phyloP scores from a whole-genome alignment of 2,113 vertebrate species.

The Typhlomys cinereus region DNA sequence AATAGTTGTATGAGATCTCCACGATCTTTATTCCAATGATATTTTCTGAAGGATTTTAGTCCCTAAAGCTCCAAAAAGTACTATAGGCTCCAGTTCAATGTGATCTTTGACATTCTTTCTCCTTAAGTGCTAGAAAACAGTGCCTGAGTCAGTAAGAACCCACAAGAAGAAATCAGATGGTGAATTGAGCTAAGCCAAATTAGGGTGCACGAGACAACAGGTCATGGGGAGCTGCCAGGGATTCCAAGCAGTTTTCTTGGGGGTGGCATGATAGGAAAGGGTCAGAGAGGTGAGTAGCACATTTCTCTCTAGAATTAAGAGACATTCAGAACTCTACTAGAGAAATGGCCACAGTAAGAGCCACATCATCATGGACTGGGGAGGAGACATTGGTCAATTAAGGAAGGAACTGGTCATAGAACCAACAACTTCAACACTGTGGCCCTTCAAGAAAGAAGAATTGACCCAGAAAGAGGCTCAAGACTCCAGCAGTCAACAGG shows the following conservation, averaged over 20 bases:
- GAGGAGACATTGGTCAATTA: not conserved
- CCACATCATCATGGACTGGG: not conserved
- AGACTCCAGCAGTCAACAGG: not conserved
- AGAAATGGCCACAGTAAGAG: not conserved
- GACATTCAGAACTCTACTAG: not conserved
- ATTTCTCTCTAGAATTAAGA: conserved; percentile 19
- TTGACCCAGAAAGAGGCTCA: not conserved
- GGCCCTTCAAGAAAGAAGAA: not conserved
- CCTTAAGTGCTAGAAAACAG: not conserved
- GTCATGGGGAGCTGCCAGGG: not conserved
- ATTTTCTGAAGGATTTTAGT: not conserved
- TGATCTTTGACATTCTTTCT: not conserved
- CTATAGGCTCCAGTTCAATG: not conserved
- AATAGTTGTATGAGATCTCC: not conserved
- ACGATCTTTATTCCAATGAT: not conserved
- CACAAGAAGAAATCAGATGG: not conserved
- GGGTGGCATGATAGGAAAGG: not conserved
- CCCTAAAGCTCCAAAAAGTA: not conserved
- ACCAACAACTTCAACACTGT: not conserved
- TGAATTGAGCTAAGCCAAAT: not conserved
- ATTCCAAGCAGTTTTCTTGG: not conserved
- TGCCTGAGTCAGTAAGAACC: not conserved
- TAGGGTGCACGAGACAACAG: not conserved
- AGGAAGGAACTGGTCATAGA: not conserved
- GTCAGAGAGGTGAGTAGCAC: not conserved